Evolutionary conservation across 1,140 invertebrate species (phyloP).

Genomic region (Zeugodacus cucurbitae): DNA sequence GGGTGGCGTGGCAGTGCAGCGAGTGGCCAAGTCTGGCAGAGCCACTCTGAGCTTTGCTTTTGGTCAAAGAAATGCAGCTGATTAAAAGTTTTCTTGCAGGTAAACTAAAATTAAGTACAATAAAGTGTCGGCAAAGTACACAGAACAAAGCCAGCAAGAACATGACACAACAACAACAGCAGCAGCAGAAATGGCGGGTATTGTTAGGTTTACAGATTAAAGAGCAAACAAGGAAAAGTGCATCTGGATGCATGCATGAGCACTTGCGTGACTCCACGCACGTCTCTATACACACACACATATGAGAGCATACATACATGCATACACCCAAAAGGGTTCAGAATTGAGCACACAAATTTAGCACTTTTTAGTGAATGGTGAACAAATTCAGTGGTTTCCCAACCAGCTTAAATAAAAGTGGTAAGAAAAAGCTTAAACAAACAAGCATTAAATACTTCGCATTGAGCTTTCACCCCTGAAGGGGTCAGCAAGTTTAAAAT

Average conservation of each 20-base stretch:
- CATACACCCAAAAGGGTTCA: background rate
- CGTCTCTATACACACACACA: background rate
- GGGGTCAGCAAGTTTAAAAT: no score
- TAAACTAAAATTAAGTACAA: slow-evolving; percentile 37
- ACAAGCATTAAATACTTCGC: background rate
- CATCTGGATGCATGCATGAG: background rate
- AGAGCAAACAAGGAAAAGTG: background rate
- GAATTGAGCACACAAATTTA: background rate
- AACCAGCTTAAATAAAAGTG: background rate
- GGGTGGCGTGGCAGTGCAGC: no score
- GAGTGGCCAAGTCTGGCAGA: background rate
- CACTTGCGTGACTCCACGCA: background rate
- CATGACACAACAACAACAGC: no score
- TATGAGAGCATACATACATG: background rate
- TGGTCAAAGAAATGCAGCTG: slow-evolving; percentile 30
- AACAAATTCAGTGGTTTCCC: background rate
- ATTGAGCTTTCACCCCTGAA: no score
- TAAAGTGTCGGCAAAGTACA: slow-evolving; percentile 14
- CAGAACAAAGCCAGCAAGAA: background rate
- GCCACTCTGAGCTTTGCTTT: background rate
- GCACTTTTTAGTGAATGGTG: background rate
- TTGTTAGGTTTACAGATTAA: slow-evolving; percentile 19
- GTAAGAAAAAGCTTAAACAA: background rate
- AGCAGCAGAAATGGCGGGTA: background rate
- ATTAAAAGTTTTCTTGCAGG: slow-evolving; percentile 35